Evolutionary conservation across 2,888 invertebrate genomes (phyloP).

Genomic region (Agelastica alni): DNA sequence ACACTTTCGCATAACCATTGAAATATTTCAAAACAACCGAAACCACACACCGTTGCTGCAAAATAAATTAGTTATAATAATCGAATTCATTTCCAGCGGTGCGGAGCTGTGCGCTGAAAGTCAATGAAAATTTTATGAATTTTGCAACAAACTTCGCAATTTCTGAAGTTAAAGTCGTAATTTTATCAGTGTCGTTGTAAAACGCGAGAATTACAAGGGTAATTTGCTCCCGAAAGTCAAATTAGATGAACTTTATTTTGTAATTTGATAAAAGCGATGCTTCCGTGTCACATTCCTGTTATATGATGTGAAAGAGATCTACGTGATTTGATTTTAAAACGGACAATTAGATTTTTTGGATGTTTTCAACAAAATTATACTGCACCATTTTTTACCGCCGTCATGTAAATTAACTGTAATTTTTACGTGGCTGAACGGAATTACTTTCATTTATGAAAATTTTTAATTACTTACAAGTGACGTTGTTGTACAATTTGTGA

Average conservation of each 20-base stretch:
- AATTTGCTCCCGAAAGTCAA: constrained; percentile 32
- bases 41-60: not conserved
- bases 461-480: too few species aligned
- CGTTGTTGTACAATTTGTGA: too few species aligned
- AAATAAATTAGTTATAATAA: constrained; percentile 35
- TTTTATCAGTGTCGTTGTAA: constrained; percentile 33
- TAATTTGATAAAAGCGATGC: constrained; percentile 29
- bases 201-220: constrained; percentile 28
- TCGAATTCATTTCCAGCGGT: constrained; percentile 22
- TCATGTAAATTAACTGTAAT: too few species aligned
- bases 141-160: constrained; percentile 31
- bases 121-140: constrained; percentile 37
- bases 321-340: constrained; percentile 2
- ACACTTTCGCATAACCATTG: too few species aligned
- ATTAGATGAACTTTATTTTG: constrained; percentile 33
- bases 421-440: too few species aligned
- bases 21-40: too few species aligned
- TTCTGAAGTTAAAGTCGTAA: constrained; percentile 25
- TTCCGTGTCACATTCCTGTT: constrained; percentile 7
- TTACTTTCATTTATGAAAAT: too few species aligned
- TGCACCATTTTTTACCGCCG: too few species aligned
- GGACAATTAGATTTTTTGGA: not conserved
- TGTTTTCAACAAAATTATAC: too few species aligned
- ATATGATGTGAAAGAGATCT: constrained; percentile 8
- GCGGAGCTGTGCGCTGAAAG: constrained; percentile 14